Percentiles rank a stretch among this genome's conserved stretches.
Conservation (phyloP, 2,113 vertebrate species). For the Okapia johnstoni region DNA sequence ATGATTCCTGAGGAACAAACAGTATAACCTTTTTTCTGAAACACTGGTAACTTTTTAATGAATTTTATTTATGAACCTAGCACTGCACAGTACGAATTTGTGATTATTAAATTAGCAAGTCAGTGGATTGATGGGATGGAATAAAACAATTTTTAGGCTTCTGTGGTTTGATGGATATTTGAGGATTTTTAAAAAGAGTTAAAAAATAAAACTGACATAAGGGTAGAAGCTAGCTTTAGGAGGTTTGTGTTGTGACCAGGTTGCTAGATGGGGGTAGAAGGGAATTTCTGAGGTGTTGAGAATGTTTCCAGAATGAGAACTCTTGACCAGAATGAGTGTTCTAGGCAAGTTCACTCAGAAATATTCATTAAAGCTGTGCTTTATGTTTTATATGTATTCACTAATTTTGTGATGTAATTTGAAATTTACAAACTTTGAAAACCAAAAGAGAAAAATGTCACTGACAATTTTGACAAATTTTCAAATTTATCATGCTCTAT, state of each 20-base stretch:
- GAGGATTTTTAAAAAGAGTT: neutral
- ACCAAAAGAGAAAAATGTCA: neutral
- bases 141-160: neutral
- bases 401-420: neutral
- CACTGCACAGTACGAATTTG: neutral
- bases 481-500: neutral
- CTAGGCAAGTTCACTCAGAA: neutral
- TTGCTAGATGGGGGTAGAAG: neutral
- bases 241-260: neutral
- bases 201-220: neutral
- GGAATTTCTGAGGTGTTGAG: neutral
- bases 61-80: neutral
- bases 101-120: neutral
- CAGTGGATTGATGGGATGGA: neutral
- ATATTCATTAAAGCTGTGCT: neutral
- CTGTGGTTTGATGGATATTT: neutral
- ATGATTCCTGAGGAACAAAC: neutral
- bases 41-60: neutral
- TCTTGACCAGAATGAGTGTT: neutral
- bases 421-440: conserved; percentile 2
- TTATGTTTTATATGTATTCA: neutral
- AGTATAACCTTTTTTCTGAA: neutral
- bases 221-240: neutral
- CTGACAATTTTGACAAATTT: neutral
- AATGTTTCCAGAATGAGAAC: neutral